Conservation (phyloP, 2,888 invertebrate genomes). For the Drosophila gaucha region DNA sequence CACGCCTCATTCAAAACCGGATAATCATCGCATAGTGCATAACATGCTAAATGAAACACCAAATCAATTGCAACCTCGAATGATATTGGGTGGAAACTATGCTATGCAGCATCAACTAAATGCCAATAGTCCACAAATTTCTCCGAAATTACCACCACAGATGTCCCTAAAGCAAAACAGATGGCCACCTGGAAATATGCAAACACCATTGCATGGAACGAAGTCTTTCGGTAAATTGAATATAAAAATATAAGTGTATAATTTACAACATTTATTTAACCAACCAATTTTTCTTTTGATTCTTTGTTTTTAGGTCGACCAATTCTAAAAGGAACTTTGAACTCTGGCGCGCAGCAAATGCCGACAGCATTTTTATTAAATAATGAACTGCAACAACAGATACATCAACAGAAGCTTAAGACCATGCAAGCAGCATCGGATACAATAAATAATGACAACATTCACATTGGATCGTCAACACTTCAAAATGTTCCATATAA, state of each 20-base stretch:
- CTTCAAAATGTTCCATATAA: constrained; percentile 62
- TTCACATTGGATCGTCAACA: constrained; percentile 40
- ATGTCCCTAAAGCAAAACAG: constrained; percentile 48
- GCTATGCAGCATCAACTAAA: constrained; percentile 56
- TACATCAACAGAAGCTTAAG: constrained; percentile 63
- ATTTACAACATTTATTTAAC: not conserved
- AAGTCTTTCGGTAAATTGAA: constrained; percentile 57
- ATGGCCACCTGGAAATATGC: constrained; percentile 50
- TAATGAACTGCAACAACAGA: constrained; percentile 81
- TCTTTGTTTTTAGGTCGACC: constrained; percentile 78
- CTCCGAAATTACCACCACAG: constrained; percentile 60
- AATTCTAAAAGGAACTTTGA: constrained; percentile 82
- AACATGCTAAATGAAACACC: constrained; percentile 52
- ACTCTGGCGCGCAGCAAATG: constrained; percentile 49
- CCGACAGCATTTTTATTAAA: constrained; percentile 61
- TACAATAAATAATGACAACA: constrained; percentile 45
- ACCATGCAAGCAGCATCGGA: constrained; percentile 53
- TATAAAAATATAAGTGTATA: not conserved
- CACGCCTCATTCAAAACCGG: constrained; percentile 36
- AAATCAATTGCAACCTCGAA: constrained; percentile 70
- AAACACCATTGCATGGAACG: constrained; percentile 31
- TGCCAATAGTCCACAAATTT: constrained; percentile 57
- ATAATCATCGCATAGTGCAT: constrained; percentile 11
- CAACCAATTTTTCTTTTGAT: not conserved
- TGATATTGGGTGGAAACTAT: constrained; percentile 82